These are phyloP conservation scores for Caenorhabditis tropicalis DNA, from an alignment of 1,140 invertebrate species.

Conservation along the genomic window DNA sequence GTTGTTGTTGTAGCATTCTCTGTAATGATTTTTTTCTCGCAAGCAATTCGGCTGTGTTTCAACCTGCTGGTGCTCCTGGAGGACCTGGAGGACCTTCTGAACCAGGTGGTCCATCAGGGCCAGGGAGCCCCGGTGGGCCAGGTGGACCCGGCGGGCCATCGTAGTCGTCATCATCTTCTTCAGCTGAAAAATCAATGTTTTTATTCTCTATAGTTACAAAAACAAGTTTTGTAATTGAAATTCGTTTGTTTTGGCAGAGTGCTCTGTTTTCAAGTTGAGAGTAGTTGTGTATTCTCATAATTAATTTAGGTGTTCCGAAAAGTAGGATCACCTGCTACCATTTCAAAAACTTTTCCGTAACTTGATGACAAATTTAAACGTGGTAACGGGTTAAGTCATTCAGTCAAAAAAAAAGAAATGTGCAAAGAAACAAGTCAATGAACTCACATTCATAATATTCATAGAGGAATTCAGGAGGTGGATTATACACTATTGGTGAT, in stretches of 20 bases:
- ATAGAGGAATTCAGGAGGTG: not conserved
- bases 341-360: no score
- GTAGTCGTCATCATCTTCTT: not conserved
- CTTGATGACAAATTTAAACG: no score
- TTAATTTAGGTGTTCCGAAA: no score
- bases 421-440: no score
- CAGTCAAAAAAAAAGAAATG: no score
- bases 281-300: no score
- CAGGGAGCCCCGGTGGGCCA: not conserved
- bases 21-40: not conserved
- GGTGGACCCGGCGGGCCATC: not conserved
- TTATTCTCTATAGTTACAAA: no score
- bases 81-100: not conserved
- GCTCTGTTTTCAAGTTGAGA: no score
- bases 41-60: not conserved
- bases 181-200: not conserved
- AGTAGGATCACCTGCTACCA: no score
- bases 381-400: no score
- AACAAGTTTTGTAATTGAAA: no score
- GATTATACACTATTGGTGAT: not conserved
- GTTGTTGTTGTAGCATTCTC: not conserved
- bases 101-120: not conserved
- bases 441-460: slow-evolving; percentile 9
- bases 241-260: no score
- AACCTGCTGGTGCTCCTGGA: not conserved